These are phyloP conservation scores for Heliconius charithonia DNA, from an alignment of 2,888 invertebrate species.

Conservation along the genomic window DNA sequence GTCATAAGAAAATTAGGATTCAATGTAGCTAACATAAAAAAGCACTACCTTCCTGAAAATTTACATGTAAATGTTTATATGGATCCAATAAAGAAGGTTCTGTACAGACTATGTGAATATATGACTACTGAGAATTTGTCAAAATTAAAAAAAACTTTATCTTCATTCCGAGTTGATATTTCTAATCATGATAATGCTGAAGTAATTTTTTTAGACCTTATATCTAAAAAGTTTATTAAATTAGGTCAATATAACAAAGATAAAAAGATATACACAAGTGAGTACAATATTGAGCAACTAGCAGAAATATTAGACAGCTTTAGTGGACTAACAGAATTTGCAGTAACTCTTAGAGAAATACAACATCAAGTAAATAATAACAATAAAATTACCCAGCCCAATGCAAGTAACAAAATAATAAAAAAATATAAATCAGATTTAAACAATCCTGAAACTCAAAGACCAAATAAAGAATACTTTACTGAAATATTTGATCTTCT, in stretches of 20 bases:
- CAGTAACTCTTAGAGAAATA: slow-evolving; percentile 58
- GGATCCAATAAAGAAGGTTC: slow-evolving; percentile 68
- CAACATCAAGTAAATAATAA: slow-evolving; percentile 55
- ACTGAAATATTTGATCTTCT: slow-evolving; percentile 58
- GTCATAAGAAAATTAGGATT: slow-evolving; percentile 72
- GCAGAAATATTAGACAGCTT: slow-evolving; percentile 65
- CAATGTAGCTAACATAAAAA: slow-evolving; percentile 59
- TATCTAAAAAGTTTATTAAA: slow-evolving; percentile 69
- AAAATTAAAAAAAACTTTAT: slow-evolving; percentile 65
- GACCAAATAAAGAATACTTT: slow-evolving; percentile 53
- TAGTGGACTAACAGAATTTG: slow-evolving; percentile 57
- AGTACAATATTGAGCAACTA: slow-evolving; percentile 58
- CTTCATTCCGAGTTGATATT: slow-evolving; percentile 63
- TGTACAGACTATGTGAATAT: slow-evolving; percentile 73
- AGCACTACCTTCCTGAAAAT: slow-evolving; percentile 62
- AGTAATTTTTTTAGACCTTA: slow-evolving; percentile 67
- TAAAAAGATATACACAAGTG: slow-evolving; percentile 49
- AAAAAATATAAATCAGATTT: slow-evolving; percentile 46
- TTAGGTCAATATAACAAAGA: slow-evolving; percentile 49
- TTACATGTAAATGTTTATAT: slow-evolving; percentile 58
- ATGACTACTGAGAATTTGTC: slow-evolving; percentile 60
- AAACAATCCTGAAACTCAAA: slow-evolving; percentile 44
- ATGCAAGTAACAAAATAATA: slow-evolving; percentile 40
- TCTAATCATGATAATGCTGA: slow-evolving; percentile 68
- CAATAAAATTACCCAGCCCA: not conserved